Conservation (phyloP, 2,797 vertebrate species). For the Chromobotia macracanthus region DNA sequence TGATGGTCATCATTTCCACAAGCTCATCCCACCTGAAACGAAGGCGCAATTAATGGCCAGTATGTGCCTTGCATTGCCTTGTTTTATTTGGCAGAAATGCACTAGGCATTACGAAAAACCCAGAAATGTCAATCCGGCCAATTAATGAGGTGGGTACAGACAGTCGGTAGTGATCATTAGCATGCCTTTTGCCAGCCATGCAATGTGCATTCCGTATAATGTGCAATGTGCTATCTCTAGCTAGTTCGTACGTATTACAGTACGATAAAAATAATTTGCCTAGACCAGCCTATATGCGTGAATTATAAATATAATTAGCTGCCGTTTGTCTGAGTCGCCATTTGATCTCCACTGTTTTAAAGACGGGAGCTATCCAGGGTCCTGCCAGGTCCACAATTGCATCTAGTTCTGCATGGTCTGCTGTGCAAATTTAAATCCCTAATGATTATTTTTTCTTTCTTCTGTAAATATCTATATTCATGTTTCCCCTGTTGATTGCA, state of each 20-base stretch:
- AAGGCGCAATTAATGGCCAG: slow-evolving; percentile 63
- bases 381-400: slow-evolving; percentile 55
- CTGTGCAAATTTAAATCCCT: neutral
- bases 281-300: neutral
- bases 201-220: slow-evolving; percentile 31
- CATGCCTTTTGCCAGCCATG: slow-evolving; percentile 60
- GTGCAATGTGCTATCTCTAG: slow-evolving; percentile 2
- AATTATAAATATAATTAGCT: slow-evolving; percentile 63
- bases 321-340: neutral
- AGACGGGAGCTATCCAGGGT: slow-evolving; percentile 74
- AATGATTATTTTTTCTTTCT: neutral
- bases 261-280: slow-evolving; percentile 7
- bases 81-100: slow-evolving; percentile 45
- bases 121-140: slow-evolving; percentile 68
- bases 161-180: slow-evolving; percentile 62
- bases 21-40: slow-evolving; percentile 69
- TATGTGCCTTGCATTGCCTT: neutral
- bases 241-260: neutral
- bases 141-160: slow-evolving; percentile 70
- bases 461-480: neutral
- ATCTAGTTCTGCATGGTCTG: neutral
- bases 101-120: slow-evolving; percentile 63
- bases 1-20: slow-evolving; percentile 69
- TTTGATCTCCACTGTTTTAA: slow-evolving; percentile 26
- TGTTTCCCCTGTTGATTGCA: neutral